Percentiles rank a stretch among this genome's conserved stretches.
Conservation (phyloP, 2,888 invertebrate species). For the Oscheius onirici region DNA sequence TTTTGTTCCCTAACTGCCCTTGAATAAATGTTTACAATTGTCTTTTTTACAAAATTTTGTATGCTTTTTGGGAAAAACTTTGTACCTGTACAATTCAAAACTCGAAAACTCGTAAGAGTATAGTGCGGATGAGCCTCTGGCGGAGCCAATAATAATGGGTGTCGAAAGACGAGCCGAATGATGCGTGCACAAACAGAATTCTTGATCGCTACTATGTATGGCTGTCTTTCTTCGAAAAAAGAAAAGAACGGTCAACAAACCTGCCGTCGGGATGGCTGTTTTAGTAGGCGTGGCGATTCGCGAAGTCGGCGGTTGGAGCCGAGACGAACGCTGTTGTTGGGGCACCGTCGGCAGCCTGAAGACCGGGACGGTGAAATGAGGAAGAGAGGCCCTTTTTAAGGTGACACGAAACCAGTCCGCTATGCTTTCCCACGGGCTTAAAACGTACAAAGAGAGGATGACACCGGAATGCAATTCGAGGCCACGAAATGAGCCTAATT, state of each 20-base stretch:
- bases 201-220: no score
- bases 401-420: background rate
- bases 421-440: background rate
- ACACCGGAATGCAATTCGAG: conserved; percentile 32
- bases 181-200: conserved; percentile 15
- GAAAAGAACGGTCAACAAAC: background rate
- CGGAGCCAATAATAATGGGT: conserved; percentile 8
- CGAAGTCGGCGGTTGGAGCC: conserved; percentile 46
- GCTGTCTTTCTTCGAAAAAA: background rate
- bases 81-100: no score
- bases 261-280: conserved; percentile 1
- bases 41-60: no score
- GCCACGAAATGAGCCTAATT: conserved; percentile 30
- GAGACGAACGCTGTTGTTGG: conserved; percentile 32
- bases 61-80: no score
- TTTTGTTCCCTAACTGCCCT: no score
- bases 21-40: no score
- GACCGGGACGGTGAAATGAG: background rate
- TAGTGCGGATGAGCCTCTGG: background rate
- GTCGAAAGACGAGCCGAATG: conserved; percentile 20
- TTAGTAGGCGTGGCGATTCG: conserved; percentile 38
- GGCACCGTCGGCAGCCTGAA: conserved; percentile 21
- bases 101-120: no score
- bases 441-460: conserved; percentile 21
- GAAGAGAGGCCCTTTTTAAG: background rate